Evolutionary conservation across 2,113 vertebrate species (phyloP).

Genomic region (Phrynosoma blainvillii): DNA sequence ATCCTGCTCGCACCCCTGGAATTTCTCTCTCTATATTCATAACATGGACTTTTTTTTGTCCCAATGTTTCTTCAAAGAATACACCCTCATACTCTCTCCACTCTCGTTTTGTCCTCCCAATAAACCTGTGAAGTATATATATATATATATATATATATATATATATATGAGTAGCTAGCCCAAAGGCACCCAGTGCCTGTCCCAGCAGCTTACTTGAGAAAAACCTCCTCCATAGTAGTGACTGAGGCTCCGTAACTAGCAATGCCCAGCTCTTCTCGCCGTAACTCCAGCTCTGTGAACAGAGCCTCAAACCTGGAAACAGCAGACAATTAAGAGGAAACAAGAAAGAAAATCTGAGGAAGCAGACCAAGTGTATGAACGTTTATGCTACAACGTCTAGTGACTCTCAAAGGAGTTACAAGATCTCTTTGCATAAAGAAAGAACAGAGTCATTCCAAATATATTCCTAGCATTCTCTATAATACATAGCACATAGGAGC

Average conservation of each 20-base stretch:
- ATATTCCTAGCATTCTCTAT: neutral
- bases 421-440: neutral
- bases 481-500: neutral
- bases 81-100: neutral
- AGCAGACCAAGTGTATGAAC: too few species aligned
- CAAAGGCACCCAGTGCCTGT: neutral
- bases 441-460: neutral
- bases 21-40: too few species aligned
- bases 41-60: too few species aligned
- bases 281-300: conserved; percentile 93
- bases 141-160: too few species aligned
- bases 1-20: too few species aligned
- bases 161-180: neutral
- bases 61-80: neutral
- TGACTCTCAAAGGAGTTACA: too few species aligned
- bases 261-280: conserved; percentile 91
- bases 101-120: neutral
- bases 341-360: neutral
- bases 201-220: conserved; percentile 83
- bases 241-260: conserved; percentile 96
- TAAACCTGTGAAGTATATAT: too few species aligned
- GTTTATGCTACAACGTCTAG: too few species aligned
- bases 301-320: conserved; percentile 89
- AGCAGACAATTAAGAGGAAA: neutral
- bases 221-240: conserved; percentile 99